These are phyloP conservation scores for Passer domesticus DNA, from an alignment of 2,113 vertebrate genomes.

Conservation along the genomic window DNA sequence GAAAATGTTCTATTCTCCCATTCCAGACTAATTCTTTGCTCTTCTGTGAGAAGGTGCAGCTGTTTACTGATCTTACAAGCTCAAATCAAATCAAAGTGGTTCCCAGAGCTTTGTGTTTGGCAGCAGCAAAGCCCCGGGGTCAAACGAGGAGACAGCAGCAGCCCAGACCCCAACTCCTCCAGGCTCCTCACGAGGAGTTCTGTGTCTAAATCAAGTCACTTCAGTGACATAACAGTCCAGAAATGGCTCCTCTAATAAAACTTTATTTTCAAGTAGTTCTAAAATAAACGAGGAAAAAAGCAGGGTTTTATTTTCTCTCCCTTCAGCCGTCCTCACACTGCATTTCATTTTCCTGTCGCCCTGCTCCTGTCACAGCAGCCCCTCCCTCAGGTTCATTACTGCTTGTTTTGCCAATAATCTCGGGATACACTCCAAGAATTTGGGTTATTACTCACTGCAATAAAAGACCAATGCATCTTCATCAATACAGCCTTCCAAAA, in stretches of 20 bases:
- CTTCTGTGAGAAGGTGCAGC: slow-evolving; percentile 1
- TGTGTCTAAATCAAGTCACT: neutral
- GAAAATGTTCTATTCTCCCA: neutral
- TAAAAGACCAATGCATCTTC: neutral
- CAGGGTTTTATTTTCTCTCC: rapidly evolving
- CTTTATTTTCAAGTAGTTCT: neutral
- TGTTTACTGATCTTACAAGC: neutral
- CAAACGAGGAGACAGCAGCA: neutral
- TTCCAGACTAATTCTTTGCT: neutral
- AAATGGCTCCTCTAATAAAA: neutral
- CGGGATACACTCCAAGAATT: neutral
- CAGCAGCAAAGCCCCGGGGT: neutral
- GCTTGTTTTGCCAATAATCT: neutral
- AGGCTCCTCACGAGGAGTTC: rapidly evolving
- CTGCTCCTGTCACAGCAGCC: neutral
- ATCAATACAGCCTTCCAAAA: neutral
- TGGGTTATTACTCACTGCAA: neutral
- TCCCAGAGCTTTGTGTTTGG: neutral
- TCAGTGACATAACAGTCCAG: neutral
- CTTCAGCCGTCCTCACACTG: neutral
- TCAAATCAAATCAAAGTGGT: slow-evolving; percentile 17
- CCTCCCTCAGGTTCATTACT: neutral
- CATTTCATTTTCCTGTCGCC: neutral
- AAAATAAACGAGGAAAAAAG: neutral
- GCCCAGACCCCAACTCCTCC: neutral